Conservation (phyloP, 37 sponge, comb jelly and placozoan species). For the Cliona cf. orientalis region DNA sequence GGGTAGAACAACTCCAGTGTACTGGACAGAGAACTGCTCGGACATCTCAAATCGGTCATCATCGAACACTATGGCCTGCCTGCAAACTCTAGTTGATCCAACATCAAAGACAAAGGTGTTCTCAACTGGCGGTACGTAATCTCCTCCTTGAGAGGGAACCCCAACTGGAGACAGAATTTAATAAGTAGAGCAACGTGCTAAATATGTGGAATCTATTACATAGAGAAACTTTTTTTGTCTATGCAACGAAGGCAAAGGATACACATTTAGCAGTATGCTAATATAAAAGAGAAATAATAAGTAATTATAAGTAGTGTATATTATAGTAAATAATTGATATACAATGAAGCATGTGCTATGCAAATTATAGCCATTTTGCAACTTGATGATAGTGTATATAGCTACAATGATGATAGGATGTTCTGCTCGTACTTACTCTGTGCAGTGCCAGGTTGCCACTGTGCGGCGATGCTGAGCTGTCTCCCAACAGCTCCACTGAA, state of each 20-base stretch:
- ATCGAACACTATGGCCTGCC: not conserved
- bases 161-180: not conserved
- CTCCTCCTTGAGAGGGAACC: not conserved
- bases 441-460: not conserved
- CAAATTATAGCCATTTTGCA: not conserved
- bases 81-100: not conserved
- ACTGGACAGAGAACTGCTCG: not conserved
- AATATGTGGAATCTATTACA: no score
- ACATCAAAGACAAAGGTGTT: not conserved
- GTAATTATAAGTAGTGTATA: not conserved
- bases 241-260: no score
- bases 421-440: not conserved
- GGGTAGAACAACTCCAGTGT: not conserved
- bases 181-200: not conserved
- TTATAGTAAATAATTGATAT: not conserved
- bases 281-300: no score
- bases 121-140: not conserved
- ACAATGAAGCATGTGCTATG: not conserved
- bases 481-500: not conserved
- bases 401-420: no score
- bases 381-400: not conserved
- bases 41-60: not conserved
- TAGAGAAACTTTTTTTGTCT: no score
- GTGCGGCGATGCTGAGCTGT: not conserved
- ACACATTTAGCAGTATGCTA: no score